These are phyloP conservation scores for Molorchus minor DNA, from an alignment of 2,888 invertebrate genomes.

Conservation along the genomic window DNA sequence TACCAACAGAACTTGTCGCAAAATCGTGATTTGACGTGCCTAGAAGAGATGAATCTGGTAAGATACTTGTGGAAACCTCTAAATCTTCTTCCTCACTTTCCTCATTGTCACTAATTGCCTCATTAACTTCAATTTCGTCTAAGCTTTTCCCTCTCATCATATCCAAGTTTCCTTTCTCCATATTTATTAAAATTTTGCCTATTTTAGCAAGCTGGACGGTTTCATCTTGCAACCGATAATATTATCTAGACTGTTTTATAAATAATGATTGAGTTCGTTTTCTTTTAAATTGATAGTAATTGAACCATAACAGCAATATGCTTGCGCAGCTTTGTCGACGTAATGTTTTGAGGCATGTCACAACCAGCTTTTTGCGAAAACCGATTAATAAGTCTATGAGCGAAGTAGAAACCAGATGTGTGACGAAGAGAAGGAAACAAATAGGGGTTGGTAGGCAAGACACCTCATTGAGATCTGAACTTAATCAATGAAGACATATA, in stretches of 20 bases:
- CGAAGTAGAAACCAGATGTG: background rate
- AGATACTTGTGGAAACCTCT: background rate
- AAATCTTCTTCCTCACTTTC: background rate
- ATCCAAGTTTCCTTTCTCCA: slow-evolving; percentile 13
- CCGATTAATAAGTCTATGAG: slow-evolving; percentile 3
- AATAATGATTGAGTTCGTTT: slow-evolving; percentile 6
- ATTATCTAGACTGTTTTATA: slow-evolving; percentile 14
- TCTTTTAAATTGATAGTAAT: slow-evolving; percentile 11
- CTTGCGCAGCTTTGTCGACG: slow-evolving; percentile 9
- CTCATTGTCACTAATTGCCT: background rate
- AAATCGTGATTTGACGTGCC: background rate
- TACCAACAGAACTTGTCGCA: background rate
- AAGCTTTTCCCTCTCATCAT: slow-evolving; percentile 13
- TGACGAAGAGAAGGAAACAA: slow-evolving; percentile 9
- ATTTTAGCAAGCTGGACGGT: slow-evolving; percentile 9
- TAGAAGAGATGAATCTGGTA: background rate
- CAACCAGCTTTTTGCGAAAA: slow-evolving; percentile 6
- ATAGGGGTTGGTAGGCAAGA: slow-evolving; percentile 5
- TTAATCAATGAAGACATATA: background rate
- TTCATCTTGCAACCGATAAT: slow-evolving; percentile 13
- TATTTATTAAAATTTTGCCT: slow-evolving; percentile 12
- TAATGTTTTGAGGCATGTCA: slow-evolving; percentile 3
- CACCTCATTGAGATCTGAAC: background rate
- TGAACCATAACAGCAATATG: slow-evolving; percentile 17
- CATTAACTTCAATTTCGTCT: slow-evolving; percentile 15